These are phyloP conservation scores for Aethina tumida DNA, from an alignment of 1,140 invertebrate genomes.

Conservation along the genomic window DNA sequence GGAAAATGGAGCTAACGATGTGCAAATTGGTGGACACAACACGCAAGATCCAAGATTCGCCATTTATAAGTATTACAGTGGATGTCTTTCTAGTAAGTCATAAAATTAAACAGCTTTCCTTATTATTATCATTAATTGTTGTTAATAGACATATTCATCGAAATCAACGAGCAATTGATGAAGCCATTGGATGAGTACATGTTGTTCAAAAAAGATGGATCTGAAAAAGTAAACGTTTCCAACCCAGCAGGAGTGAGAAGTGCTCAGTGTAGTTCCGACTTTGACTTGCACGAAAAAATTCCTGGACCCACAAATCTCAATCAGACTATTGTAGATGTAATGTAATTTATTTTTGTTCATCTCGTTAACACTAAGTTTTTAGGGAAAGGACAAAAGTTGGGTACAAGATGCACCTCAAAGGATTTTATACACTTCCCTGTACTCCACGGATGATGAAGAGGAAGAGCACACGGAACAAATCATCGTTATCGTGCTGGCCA, in stretches of 20 bases:
- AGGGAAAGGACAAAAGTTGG: constrained; percentile 68
- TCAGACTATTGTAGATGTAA: too few relatives aligned
- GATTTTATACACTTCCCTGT: constrained; percentile 60
- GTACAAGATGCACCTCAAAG: constrained; percentile 67
- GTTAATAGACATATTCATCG: constrained; percentile 64
- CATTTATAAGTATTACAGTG: constrained; percentile 76
- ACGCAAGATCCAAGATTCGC: constrained; percentile 68
- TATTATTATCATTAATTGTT: constrained; percentile 9
- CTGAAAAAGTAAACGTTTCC: constrained; percentile 69
- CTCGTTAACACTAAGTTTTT: constrained; percentile 7
- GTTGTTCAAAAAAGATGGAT: constrained; percentile 69
- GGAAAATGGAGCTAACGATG: constrained; percentile 61
- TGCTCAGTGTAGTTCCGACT: constrained; percentile 67
- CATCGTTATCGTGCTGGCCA: constrained; percentile 59
- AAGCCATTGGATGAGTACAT: constrained; percentile 82
- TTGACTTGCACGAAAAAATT: constrained; percentile 52
- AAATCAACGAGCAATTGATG: constrained; percentile 69
- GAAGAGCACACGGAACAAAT: constrained; percentile 65
- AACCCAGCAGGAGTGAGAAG: constrained; percentile 74
- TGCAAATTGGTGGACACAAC: constrained; percentile 77
- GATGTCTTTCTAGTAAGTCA: constrained; percentile 77
- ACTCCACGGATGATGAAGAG: constrained; percentile 57
- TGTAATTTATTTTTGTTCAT: too few relatives aligned
- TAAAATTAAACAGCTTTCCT: constrained; percentile 1
- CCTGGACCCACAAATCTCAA: constrained; percentile 51